These are phyloP conservation scores for Sorex fumeus DNA, from an alignment of 2,113 vertebrate species.

Conservation along the genomic window DNA sequence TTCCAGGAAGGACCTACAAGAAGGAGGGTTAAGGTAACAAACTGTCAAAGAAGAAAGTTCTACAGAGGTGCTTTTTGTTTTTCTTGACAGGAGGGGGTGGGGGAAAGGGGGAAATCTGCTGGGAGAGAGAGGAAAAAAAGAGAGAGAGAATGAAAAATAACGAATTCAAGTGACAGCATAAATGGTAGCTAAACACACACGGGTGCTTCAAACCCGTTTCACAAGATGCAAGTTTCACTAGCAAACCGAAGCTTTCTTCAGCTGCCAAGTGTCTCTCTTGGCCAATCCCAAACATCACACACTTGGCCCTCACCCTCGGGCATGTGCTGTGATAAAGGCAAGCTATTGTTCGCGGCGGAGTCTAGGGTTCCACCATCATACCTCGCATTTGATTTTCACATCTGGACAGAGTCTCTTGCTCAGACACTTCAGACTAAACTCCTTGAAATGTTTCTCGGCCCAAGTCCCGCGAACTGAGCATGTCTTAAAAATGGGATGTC, in stretches of 20 bases:
- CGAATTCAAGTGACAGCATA: not conserved
- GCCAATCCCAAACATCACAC: not conserved
- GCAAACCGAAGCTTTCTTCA: not conserved
- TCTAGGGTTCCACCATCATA: not conserved
- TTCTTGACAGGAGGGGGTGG: not conserved
- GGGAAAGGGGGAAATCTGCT: not conserved
- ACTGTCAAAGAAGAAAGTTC: not conserved
- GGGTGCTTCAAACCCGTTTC: conserved; percentile 46
- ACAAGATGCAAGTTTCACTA: conserved; percentile 38
- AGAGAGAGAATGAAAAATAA: not conserved
- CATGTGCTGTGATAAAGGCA: not conserved
- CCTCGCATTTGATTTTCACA: not conserved
- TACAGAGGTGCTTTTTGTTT: conserved; percentile 36
- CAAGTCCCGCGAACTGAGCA: not conserved
- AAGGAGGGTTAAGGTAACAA: conserved; percentile 17
- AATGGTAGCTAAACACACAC: not conserved
- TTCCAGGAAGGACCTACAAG: conserved; percentile 50
- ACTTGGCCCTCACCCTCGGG: conserved; percentile 14
- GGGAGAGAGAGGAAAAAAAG: not conserved
- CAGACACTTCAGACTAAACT: not conserved
- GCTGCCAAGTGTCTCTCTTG: conserved; percentile 22
- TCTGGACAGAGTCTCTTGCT: not conserved
- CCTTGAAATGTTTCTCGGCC: not conserved
- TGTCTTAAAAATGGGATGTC: not conserved
- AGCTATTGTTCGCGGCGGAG: not conserved